Base-by-base conservation (phyloP, 2,888 invertebrate species). In the Anarsia innoxiella region DNA sequence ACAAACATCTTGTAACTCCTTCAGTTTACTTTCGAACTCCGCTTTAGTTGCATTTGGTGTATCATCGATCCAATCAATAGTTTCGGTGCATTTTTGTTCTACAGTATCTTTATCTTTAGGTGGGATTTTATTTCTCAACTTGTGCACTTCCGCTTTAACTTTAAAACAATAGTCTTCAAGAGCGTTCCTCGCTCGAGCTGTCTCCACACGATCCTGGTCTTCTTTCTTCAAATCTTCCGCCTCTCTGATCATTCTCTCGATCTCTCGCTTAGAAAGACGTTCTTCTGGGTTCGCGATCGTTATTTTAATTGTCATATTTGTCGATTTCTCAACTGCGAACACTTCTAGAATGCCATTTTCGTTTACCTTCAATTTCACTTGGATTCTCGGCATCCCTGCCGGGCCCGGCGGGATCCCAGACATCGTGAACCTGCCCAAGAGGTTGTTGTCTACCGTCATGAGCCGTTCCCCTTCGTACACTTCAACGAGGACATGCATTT, bases 261-360 rank as follows among this genome's bases (percentile, higher is more conserved):
- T 28, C 12, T 28, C 28, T 13, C 13, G 28, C 9, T 28, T 28
- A 12, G 28, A 37, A 15, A 26, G 27, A 10, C 25, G 11, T 25
- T 15, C 13, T 29, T 39, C 41, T 43, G 12, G 12, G 12, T 28
- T 28, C 2, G 28, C 13, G 12, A 28, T 28, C 1, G 28, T 28
- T 6, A 28, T 28, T 6, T 28, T 28, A 11, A 8, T 28, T 2
- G 11, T 9, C 12, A 13, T 28, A 1, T 13, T 13, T 2, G 28
- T 11, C 6, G 12, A 8, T 6, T 11, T 4, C 12, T 28, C 28
- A 1, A 28, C 28, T 1, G 28, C 28, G 2, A 13, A 28, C 2
- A 9, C 28, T 12, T 28, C 28, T 3, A 28, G 28, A 5, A 28
- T 28, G 9, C 28, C 28, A 13, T 28, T 28, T 6, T 28, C 28